phyloP scores from a whole-genome alignment of 2,888 invertebrate genomes.

The Fragum fragum region DNA sequence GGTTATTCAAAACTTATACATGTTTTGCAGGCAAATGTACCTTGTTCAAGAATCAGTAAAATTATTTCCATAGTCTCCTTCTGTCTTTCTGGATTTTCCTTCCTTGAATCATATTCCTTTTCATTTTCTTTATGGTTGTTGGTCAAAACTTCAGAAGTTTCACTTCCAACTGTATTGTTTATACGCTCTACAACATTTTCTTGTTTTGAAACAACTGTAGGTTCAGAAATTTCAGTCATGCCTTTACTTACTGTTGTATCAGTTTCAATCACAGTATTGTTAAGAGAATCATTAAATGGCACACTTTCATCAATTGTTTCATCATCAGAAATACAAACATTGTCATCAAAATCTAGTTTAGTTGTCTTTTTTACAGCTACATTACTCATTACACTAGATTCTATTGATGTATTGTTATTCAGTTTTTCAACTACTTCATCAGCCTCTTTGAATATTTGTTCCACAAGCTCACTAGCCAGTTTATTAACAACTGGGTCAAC shows the following conservation, averaged over 20 bases:
- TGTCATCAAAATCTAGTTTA: background rate
- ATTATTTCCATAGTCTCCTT: background rate
- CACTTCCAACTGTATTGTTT: background rate
- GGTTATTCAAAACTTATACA: slow-evolving; percentile 10
- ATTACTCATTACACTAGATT: background rate
- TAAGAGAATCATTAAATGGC: slow-evolving; percentile 25
- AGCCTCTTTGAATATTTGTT: background rate
- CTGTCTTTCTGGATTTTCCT: background rate
- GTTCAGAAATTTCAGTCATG: background rate
- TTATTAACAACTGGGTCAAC: background rate
- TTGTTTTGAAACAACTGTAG: background rate
- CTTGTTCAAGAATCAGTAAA: background rate
- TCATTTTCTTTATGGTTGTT: background rate
- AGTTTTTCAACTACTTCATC: background rate
- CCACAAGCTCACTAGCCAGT: background rate
- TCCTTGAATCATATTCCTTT: background rate
- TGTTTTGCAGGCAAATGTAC: slow-evolving; percentile 24
- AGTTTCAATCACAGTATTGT: slow-evolving; percentile 34
- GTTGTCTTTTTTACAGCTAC: background rate
- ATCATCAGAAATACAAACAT: slow-evolving; percentile 8
- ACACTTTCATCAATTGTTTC: background rate
- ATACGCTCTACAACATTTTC: background rate
- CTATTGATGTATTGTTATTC: background rate
- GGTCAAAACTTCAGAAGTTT: background rate
- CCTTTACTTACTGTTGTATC: background rate